Evolutionary conservation across 2,888 invertebrate genomes (phyloP).

Genomic region (Latrodectus elegans): DNA sequence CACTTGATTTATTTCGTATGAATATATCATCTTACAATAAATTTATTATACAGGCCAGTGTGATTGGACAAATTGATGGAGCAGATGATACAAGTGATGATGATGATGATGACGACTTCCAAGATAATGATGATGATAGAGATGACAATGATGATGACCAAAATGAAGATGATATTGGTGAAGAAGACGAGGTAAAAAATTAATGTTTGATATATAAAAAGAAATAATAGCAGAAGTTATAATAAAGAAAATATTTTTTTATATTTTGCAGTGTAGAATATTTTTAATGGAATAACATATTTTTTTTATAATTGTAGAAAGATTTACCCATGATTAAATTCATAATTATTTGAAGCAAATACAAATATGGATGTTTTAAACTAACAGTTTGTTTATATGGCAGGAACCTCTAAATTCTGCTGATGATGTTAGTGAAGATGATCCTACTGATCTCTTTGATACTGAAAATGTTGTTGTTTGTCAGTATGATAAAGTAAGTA

Average conservation of each 20-base stretch:
- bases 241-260: background rate
- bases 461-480: constrained; percentile 99
- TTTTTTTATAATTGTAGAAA: too few species aligned
- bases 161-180: constrained; percentile 80
- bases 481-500: constrained; percentile 95
- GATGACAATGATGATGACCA: constrained; percentile 82
- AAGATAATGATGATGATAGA: constrained; percentile 80
- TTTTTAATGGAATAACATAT: too few species aligned
- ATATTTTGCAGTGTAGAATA: too few species aligned
- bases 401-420: constrained; percentile 94
- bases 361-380: too few species aligned
- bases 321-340: too few species aligned
- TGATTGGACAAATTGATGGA: constrained; percentile 75
- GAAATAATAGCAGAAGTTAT: too few species aligned
- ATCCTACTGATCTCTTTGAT: constrained; percentile 93
- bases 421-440: constrained; percentile 95
- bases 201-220: background rate
- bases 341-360: too few species aligned
- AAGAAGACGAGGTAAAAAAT: constrained; percentile 73
- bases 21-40: background rate
- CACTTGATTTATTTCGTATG: background rate
- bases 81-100: constrained; percentile 77
- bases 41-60: constrained; percentile 21
- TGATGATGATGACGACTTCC: constrained; percentile 81
- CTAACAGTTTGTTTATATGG: constrained; percentile 5